Evolutionary conservation across 2,113 vertebrate species (phyloP), one percentile per base, ranked within the genome.

Genomic region (Ranitomeya variabilis): DNA sequence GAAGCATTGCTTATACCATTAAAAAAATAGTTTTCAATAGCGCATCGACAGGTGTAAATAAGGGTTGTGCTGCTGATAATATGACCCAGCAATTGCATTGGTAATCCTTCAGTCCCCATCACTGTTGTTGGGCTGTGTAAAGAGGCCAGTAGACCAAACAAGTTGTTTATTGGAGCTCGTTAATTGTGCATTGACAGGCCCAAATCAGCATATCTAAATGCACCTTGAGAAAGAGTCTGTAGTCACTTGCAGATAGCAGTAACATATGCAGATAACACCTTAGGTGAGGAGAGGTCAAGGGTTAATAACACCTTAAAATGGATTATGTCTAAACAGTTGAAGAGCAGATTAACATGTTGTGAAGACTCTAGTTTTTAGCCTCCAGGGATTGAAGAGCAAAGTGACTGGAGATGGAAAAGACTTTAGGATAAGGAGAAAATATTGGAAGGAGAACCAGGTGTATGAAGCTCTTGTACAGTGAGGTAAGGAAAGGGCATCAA

Each of bases 281-380:
- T 45, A 3, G 54, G 51, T 19, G 51, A 78, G 6, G 51, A 78
- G n/a, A 78, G 76, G 51, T 54, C 76, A 54, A 54, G 51, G 26
- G 80, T 64, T 64, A 82, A 64, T 82, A 31, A 31, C 31, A 37
- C 80, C 59, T n/a, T 57, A 62, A 82, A 82, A 82, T 45, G 26
- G 59, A 62, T 62, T 31, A 81, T 80, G 18, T 45, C 73, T 74
- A 52, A 60, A 60, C 55, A 62, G 57, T 14, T 60, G 80, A 82
- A 82, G 59, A 18, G 16, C 18, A 18, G 57, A 16, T 82, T 31
- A 64, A 60, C 19, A 82, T 82, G 59, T 64, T 82, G 80, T 64
- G 57, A 82, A 64, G 26, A 21, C 80, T 31, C 1, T 31, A 31
- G 26, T 31, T 31, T 1, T 31, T 82, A 16, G 26, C 80, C 57